Conservation (phyloP, 2,888 invertebrate species). For the Spisula solida region DNA sequence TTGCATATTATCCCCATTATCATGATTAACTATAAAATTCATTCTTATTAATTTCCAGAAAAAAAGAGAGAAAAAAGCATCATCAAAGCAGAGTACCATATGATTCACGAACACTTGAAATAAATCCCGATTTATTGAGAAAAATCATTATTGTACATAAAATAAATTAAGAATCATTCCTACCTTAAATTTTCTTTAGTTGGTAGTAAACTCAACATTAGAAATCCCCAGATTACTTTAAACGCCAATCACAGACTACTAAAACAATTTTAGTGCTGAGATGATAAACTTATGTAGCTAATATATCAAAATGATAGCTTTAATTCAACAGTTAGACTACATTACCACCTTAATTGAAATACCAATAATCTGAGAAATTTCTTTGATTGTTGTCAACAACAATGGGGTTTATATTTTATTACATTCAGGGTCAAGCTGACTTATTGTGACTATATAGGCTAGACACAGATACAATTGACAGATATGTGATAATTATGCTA, state of each 20-base stretch:
- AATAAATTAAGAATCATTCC: too few relatives aligned
- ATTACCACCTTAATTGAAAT: background rate
- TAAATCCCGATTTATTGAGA: too few relatives aligned
- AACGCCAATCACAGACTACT: background rate
- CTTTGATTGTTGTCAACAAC: background rate
- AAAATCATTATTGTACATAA: too few relatives aligned
- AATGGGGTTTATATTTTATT: background rate
- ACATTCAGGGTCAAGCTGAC: background rate
- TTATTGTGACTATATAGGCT: background rate
- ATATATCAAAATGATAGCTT: constrained; percentile 3
- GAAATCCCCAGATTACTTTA: background rate
- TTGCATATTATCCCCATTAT: background rate
- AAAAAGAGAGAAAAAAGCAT: too few relatives aligned
- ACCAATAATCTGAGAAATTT: constrained; percentile 14
- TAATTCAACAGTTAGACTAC: background rate
- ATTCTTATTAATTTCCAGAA: too few relatives aligned
- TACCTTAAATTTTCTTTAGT: too few relatives aligned
- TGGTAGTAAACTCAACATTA: background rate
- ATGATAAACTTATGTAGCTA: background rate
- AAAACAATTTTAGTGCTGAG: background rate
- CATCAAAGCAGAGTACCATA: too few relatives aligned
- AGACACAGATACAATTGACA: too few relatives aligned
- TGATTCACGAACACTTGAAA: too few relatives aligned
- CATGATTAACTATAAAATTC: too few relatives aligned
- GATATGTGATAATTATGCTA: too few relatives aligned